Evolutionary conservation across 2,797 vertebrate species (phyloP).

Genomic region (Enteromius radiatus): DNA sequence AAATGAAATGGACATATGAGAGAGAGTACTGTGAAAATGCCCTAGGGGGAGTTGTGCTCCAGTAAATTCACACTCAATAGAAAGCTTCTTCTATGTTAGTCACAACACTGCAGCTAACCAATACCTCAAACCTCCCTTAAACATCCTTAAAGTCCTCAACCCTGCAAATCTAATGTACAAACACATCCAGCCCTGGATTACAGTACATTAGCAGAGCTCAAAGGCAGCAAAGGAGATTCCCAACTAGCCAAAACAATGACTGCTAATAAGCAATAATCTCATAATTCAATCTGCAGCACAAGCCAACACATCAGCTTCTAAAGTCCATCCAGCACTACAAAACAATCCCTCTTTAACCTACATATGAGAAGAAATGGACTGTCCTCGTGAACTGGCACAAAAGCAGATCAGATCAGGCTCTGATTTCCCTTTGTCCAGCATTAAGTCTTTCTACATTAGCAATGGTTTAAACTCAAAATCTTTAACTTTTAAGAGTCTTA

Average conservation of each 20-base stretch:
- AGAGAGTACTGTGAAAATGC: constrained; percentile 79
- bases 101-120: constrained; percentile 16
- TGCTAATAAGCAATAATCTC: constrained; percentile 40
- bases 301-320: constrained; percentile 19
- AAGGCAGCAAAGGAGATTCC: constrained; percentile 55
- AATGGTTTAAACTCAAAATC: neutral
- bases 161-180: neutral
- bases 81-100: constrained; percentile 38
- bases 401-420: neutral
- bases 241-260: constrained; percentile 30
- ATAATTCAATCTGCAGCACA: constrained; percentile 31
- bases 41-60: constrained; percentile 84
- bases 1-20: constrained; percentile 45
- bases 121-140: neutral
- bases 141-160: constrained; percentile 15
- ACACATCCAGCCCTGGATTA: constrained; percentile 2
- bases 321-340: neutral
- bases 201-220: constrained; percentile 21
- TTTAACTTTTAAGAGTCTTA: constrained; percentile 52
- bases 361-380: neutral
- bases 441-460: constrained; percentile 1
- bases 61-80: constrained; percentile 84
- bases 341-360: constrained; percentile 22
- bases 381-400: neutral
- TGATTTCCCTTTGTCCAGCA: neutral